These are phyloP conservation scores for Drosophila gunungcola DNA, from an alignment of 1,140 invertebrate species.

Conservation along the genomic window DNA sequence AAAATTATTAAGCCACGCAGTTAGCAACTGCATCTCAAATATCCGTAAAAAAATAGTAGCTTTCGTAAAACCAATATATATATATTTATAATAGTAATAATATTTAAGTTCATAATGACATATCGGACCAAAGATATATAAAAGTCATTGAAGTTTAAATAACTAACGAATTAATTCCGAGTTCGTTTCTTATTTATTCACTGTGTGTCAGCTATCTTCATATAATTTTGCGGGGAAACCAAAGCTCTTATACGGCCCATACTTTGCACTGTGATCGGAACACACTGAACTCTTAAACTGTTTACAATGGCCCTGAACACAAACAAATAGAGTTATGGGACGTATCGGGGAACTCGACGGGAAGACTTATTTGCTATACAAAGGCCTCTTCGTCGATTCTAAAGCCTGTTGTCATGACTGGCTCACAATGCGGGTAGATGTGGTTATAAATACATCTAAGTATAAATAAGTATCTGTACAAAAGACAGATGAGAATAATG, in stretches of 20 bases:
- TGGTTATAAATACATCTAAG: slow-evolving; percentile 19
- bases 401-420: slow-evolving; percentile 47
- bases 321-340: slow-evolving; percentile 38
- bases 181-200: not conserved
- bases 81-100: no score
- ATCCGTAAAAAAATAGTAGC: no score
- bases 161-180: not conserved
- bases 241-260: slow-evolving; percentile 8
- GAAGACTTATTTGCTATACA: slow-evolving; percentile 46
- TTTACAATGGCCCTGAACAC: slow-evolving; percentile 70
- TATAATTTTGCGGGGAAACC: not conserved
- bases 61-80: no score
- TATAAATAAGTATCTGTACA: slow-evolving; percentile 29
- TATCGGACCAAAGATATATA: no score
- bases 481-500: slow-evolving; percentile 48
- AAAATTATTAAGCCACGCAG: not conserved
- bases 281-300: slow-evolving; percentile 61
- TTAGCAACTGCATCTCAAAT: no score
- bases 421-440: slow-evolving; percentile 32
- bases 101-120: no score
- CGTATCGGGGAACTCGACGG: slow-evolving; percentile 33
- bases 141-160: not conserved
- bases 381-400: slow-evolving; percentile 53
- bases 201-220: slow-evolving; percentile 9
- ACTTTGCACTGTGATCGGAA: slow-evolving; percentile 52